Percentiles rank a stretch among this genome's conserved stretches.
Evolutionary conservation across 2,797 vertebrate genomes (phyloP).

Genomic region (Lates japonicus): DNA sequence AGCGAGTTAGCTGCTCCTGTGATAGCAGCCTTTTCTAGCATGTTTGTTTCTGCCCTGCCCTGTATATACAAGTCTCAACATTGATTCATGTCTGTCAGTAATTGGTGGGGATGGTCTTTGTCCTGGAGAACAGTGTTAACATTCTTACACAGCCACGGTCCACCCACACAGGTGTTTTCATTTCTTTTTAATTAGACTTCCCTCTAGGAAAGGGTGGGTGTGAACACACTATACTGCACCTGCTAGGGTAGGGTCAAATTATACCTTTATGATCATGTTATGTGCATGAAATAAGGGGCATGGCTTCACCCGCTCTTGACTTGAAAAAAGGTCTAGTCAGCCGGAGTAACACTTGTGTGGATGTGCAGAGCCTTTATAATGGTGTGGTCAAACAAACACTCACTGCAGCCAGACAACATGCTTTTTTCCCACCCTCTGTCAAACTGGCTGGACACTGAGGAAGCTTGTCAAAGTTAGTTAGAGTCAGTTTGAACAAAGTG

Average conservation of each 20-base stretch:
- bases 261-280: background rate
- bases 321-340: background rate
- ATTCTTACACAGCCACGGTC: no score
- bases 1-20: background rate
- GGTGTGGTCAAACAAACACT: background rate
- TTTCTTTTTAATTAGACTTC: constrained; percentile 3
- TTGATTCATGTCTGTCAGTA: background rate
- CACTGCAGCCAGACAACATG: background rate
- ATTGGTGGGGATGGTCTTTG: background rate
- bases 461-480: no score
- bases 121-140: background rate
- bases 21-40: background rate
- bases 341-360: background rate
- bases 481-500: no score
- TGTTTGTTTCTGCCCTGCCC: background rate
- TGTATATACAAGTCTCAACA: no score
- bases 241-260: background rate
- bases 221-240: constrained; percentile 1
- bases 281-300: no score
- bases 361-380: background rate
- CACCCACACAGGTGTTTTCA: background rate
- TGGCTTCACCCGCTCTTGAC: background rate
- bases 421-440: background rate
- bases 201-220: background rate
- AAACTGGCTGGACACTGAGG: no score